phyloP scores from a whole-genome alignment of 2,113 vertebrate genomes.

The Glaucomys volans region DNA sequence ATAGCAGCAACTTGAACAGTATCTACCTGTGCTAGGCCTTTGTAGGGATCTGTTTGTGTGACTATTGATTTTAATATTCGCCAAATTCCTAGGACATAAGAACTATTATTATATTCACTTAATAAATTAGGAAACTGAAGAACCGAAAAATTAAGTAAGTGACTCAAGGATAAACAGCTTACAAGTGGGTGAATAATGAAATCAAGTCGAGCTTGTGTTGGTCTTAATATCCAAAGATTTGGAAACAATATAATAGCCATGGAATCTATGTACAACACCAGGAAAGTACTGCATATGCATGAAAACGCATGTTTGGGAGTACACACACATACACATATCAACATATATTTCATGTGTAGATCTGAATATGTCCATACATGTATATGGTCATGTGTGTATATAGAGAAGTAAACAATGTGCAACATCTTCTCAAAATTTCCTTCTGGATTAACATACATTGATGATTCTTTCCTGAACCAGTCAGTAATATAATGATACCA shows the following conservation, averaged over 20 bases:
- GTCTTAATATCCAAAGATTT: background rate
- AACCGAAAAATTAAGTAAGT: background rate
- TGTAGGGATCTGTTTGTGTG: background rate
- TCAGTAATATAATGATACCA: background rate
- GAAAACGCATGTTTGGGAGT: accelerated
- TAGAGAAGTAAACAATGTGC: background rate
- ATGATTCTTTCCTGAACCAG: background rate
- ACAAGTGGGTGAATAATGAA: background rate
- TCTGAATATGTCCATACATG: too few species aligned
- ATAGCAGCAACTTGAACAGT: background rate
- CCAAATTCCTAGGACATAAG: background rate
- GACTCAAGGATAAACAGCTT: background rate
- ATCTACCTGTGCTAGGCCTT: background rate
- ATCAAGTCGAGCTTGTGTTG: background rate
- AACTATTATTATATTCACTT: background rate
- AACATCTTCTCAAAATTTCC: background rate
- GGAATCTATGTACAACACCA: background rate
- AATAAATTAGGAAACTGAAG: background rate
- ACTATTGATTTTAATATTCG: background rate
- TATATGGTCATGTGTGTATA: background rate
- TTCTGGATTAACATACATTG: background rate
- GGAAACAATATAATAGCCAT: background rate
- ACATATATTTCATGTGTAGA: background rate
- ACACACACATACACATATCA: background rate
- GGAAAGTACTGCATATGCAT: background rate